These are phyloP conservation scores for Norana najaformis DNA, from an alignment of 2,888 invertebrate species.

Conservation along the genomic window DNA sequence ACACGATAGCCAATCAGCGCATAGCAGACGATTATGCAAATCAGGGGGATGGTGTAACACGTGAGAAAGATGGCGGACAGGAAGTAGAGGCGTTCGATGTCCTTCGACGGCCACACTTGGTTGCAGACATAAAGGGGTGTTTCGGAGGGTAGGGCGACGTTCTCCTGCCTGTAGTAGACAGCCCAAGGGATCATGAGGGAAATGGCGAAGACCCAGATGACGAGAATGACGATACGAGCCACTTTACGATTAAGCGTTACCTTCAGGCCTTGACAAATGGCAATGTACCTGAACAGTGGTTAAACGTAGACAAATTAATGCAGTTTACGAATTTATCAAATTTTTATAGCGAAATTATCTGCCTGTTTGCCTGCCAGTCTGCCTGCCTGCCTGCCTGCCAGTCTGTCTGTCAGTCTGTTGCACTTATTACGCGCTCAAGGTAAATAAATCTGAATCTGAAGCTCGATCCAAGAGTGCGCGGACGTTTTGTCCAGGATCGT, in stretches of 20 bases:
- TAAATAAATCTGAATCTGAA: no score
- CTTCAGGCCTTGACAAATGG: conserved; percentile 91
- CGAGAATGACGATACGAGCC: conserved; percentile 77
- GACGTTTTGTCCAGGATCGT: no score
- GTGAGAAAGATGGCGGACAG: conserved; percentile 84
- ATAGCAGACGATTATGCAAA: conserved; percentile 87
- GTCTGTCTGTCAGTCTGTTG: no score
- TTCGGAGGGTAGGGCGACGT: conserved; percentile 29
- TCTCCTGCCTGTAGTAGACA: conserved; percentile 76
- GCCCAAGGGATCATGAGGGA: conserved; percentile 87
- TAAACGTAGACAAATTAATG: neutral
- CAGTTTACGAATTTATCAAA: no score
- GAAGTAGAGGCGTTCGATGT: conserved; percentile 73
- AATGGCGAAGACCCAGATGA: conserved; percentile 86
- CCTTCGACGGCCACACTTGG: conserved; percentile 66
- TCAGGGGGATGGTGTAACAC: conserved; percentile 88
- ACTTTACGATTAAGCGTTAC: conserved; percentile 86
- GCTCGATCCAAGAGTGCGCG: no score
- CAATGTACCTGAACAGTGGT: conserved; percentile 72
- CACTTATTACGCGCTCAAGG: no score
- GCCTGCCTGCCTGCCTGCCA: no score
- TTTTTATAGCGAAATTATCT: no score
- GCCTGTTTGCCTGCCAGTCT: no score
- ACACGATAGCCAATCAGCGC: conserved; percentile 72
- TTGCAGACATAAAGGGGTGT: conserved; percentile 45